Conservation (phyloP, 2,797 vertebrate species). For the Danio choprae region DNA sequence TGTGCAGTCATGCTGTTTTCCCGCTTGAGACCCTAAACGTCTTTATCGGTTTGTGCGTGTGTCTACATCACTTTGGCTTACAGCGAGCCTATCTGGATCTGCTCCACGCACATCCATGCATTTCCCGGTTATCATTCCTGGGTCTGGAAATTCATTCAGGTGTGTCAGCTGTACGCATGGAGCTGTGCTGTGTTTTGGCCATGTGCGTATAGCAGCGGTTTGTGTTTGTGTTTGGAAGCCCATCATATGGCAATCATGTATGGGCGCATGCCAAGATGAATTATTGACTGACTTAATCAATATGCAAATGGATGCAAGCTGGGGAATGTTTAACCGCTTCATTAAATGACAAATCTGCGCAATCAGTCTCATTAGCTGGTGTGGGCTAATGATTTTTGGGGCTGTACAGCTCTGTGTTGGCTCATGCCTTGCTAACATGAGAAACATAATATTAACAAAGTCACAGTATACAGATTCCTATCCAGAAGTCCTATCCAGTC, state of each 20-base stretch:
- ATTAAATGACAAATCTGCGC: slow-evolving; percentile 67
- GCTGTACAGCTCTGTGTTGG: slow-evolving; percentile 11
- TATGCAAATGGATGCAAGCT: slow-evolving; percentile 62
- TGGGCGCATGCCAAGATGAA: slow-evolving; percentile 54
- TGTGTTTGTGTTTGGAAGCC: slow-evolving; percentile 17
- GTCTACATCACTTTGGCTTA: slow-evolving; percentile 2
- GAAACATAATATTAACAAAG: slow-evolving; percentile 16
- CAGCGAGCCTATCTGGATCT: not conserved
- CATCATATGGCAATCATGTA: slow-evolving; percentile 38
- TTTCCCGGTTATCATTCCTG: not conserved
- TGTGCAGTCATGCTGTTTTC: slow-evolving; percentile 22
- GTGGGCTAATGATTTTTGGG: slow-evolving; percentile 44
- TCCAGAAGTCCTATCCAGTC: not conserved
- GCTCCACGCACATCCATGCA: not conserved
- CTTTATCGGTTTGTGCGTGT: not conserved
- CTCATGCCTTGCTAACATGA: slow-evolving; percentile 3
- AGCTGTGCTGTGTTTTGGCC: not conserved
- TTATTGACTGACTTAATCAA: slow-evolving; percentile 62
- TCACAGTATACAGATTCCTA: not conserved
- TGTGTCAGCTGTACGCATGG: not conserved
- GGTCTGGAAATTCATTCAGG: slow-evolving; percentile 11
- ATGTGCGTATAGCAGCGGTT: not conserved
- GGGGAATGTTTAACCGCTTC: slow-evolving; percentile 66
- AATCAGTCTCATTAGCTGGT: slow-evolving; percentile 63
- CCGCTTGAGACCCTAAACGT: not conserved